A percentile compares a stretch with the other conserved stretches of the same genome.
These are phyloP conservation scores for Theretra japonica DNA, from an alignment of 2,888 invertebrate genomes.

Conservation along the genomic window DNA sequence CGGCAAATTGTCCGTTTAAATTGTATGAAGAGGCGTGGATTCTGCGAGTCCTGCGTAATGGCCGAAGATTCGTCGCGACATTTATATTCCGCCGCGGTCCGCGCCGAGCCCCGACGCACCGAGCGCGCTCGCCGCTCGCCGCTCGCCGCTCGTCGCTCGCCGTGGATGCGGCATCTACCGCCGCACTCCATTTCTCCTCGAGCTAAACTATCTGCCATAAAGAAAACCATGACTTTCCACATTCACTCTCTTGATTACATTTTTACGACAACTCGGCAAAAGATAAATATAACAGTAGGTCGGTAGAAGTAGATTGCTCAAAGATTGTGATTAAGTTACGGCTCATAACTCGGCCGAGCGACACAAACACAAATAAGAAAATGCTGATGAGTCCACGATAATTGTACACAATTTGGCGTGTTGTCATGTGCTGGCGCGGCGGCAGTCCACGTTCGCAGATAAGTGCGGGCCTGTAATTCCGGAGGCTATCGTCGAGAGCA, in stretches of 20 bases:
- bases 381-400: constrained; percentile 19
- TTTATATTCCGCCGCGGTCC: constrained; percentile 47
- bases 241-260: background rate
- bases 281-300: no score
- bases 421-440: background rate
- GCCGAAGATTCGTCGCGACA: constrained; percentile 42
- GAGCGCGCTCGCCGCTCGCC: background rate
- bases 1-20: constrained; percentile 67
- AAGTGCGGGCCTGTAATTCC: constrained; percentile 35
- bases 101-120: background rate
- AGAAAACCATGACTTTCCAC: background rate
- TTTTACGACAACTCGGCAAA: background rate
- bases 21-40: constrained; percentile 56
- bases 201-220: background rate
- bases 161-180: constrained; percentile 11
- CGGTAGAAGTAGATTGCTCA: background rate
- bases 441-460: constrained; percentile 20
- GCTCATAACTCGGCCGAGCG: background rate
- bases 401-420: constrained; percentile 14
- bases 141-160: background rate
- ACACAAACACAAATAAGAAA: constrained; percentile 22
- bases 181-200: background rate
- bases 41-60: constrained; percentile 48
- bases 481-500: constrained; percentile 41
- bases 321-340: background rate